Evolutionary conservation across 2,888 invertebrate species (phyloP), one percentile per base, ranked within the genome.

Genomic region (Stratiomys singularior): DNA sequence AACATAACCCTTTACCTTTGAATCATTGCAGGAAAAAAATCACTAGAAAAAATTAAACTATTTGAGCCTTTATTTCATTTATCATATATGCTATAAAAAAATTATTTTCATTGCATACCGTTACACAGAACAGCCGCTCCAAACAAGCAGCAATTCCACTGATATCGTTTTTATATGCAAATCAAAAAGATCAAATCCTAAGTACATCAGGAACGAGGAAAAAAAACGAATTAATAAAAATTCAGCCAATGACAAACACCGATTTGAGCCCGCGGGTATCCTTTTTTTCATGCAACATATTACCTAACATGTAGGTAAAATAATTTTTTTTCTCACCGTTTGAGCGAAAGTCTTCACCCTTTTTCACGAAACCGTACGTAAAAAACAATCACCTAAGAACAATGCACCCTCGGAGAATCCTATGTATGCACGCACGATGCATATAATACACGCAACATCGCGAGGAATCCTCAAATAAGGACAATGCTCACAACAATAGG

Each of bases 301-400:
- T 13, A 58, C 60, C 37, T 23, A 58, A 21, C 37, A 74, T 74
- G 58, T 23, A 58, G 74, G 74, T 74, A 60, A 37, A 58, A 74
- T 37, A 37, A 13, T 60, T 74, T 74, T 37, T 74, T 74, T 74
- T 74, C 74, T 74, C 74, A 74, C 74, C 30, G 44, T 74, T 74
- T 44, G 27, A 56, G 44, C 47, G 56, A 74, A 74, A 56, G 46
- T 60, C n/a, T 74, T 74, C 74, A 74, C 74, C 74, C 74, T 58
- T 74, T 74, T 64, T 27, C n/a, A n/a, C 27, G 37, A 69, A 15
- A 23, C 25, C 47, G n/a, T 1, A 47, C 37, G 21, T 37, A 23
- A 74, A 58, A 74, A 74, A 74, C 74, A 74, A 74, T 60, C 25
- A 30, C 58, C 37, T 21, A 74, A 74, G 74, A 74, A 74, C 74